phyloP scores from a whole-genome alignment of 2,888 invertebrate genomes.

The Apodemia duryi region DNA sequence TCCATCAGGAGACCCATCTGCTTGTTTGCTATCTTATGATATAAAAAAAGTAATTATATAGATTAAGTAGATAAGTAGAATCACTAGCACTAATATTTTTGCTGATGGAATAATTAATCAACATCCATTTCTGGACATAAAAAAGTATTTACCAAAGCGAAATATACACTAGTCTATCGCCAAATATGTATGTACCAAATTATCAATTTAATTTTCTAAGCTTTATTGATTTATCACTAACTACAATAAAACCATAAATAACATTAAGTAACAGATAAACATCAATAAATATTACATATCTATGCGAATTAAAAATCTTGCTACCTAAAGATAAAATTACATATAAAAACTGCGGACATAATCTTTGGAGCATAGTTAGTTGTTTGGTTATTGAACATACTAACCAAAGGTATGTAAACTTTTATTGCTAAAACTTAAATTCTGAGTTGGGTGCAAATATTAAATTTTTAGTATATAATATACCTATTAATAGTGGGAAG shows the following conservation, averaged over 20 bases:
- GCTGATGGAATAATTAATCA: too few species aligned
- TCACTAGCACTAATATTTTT: too few species aligned
- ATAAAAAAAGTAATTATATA: too few species aligned
- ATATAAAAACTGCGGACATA: conserved; percentile 13
- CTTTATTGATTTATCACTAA: not conserved
- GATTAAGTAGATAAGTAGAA: too few species aligned
- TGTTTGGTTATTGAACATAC: conserved; percentile 4
- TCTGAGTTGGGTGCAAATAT: too few species aligned
- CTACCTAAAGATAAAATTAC: conserved; percentile 16
- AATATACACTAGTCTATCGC: not conserved
- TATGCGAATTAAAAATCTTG: conserved; percentile 14
- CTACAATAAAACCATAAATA: conserved; percentile 17
- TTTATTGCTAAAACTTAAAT: not conserved
- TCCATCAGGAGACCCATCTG: too few species aligned
- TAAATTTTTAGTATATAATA: too few species aligned
- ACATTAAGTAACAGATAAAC: conserved; percentile 17
- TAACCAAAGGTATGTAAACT: conserved; percentile 11
- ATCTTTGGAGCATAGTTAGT: conserved; percentile 11
- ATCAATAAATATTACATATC: conserved; percentile 20
- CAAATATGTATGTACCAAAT: not conserved
- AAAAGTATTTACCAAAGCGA: not conserved
- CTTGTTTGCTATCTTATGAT: too few species aligned
- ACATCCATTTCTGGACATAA: too few species aligned
- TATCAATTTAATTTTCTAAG: not conserved
- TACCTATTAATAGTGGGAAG: too few species aligned